These are phyloP conservation scores for Gila orcuttii DNA, from an alignment of 2,113 vertebrate genomes.

Conservation along the genomic window DNA sequence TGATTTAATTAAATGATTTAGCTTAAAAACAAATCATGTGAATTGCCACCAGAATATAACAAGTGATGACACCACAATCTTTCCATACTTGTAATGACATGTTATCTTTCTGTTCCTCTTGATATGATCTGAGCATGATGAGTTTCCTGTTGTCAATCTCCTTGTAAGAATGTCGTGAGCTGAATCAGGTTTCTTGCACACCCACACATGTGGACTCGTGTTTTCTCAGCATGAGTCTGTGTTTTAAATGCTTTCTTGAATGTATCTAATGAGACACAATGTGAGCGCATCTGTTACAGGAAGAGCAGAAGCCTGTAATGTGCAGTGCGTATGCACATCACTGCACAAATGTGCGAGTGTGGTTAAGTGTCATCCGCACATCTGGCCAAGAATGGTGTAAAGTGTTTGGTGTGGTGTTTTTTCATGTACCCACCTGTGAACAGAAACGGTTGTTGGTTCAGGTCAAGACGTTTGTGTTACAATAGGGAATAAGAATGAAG, in stretches of 20 bases:
- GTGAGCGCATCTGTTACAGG: neutral
- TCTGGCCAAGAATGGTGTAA: neutral
- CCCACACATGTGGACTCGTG: neutral
- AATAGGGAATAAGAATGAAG: neutral
- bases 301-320: neutral
- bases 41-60: too few species aligned
- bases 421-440: neutral
- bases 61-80: neutral
- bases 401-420: neutral
- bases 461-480: neutral
- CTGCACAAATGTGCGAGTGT: neutral
- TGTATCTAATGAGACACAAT: neutral
- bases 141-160: constrained; percentile 4
- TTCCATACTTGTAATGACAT: neutral
- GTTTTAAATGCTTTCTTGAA: neutral
- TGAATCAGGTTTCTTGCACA: neutral
- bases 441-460: neutral
- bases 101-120: neutral
- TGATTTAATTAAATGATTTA: too few species aligned
- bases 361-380: neutral
- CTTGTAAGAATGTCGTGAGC: neutral
- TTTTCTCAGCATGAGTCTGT: constrained; percentile 18
- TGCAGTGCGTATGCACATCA: neutral
- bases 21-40: too few species aligned
- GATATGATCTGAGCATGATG: neutral